These are phyloP conservation scores for Meganola albula DNA, from an alignment of 2,888 invertebrate species.

Conservation along the genomic window DNA sequence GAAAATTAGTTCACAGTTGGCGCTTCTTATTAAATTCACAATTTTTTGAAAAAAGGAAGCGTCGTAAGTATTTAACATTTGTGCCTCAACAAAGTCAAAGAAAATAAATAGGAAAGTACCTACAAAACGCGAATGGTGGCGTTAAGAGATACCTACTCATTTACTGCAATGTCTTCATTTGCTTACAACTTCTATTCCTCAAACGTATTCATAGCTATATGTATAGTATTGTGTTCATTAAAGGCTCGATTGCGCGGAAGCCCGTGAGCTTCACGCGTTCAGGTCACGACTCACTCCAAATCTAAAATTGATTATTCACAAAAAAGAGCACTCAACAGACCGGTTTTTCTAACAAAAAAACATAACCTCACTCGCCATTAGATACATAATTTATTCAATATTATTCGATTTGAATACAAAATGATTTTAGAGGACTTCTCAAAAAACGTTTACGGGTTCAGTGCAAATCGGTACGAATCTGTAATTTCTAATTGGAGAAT, in stretches of 20 bases:
- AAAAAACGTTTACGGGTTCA: conserved; percentile 23
- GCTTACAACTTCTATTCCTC: conserved; percentile 6
- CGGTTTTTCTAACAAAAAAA: conserved; percentile 47
- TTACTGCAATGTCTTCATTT: too few relatives aligned
- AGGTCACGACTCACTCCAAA: conserved; percentile 68
- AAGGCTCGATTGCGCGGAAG: conserved; percentile 48
- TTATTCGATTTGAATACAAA: conserved; percentile 49
- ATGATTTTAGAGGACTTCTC: conserved; percentile 36
- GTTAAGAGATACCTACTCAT: too few relatives aligned
- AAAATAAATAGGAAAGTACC: too few relatives aligned
- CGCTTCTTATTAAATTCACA: too few relatives aligned
- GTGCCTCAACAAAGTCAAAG: too few relatives aligned
- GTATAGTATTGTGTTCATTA: too few relatives aligned
- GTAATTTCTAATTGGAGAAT: conserved; percentile 42
- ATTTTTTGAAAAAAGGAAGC: too few relatives aligned
- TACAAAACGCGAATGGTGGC: too few relatives aligned
- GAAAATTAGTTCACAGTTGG: too few relatives aligned
- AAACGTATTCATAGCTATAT: too few relatives aligned
- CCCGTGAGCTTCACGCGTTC: conserved; percentile 49
- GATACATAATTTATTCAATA: conserved; percentile 65
- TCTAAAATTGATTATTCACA: conserved; percentile 65
- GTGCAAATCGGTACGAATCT: conserved; percentile 31
- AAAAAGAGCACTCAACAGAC: conserved; percentile 45
- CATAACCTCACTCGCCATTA: conserved; percentile 53
- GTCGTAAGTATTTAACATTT: too few relatives aligned